Evolutionary conservation across 2,888 invertebrate genomes (phyloP).

Genomic region (Cacoxenus indagator): DNA sequence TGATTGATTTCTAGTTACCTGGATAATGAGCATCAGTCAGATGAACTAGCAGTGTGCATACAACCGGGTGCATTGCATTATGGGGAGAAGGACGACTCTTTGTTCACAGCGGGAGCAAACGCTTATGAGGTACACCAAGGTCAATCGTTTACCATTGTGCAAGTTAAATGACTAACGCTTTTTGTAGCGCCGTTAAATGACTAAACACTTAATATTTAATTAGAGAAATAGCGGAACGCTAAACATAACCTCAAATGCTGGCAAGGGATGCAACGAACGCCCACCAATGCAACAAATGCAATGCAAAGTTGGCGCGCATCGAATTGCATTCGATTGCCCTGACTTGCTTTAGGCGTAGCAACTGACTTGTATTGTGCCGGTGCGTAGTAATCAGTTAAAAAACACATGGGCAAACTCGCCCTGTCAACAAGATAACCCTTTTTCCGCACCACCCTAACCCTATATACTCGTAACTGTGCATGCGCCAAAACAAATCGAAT

Average conservation of each 20-base stretch:
- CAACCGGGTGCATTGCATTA: constrained; percentile 76
- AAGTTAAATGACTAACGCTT: constrained; percentile 43
- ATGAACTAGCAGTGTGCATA: constrained; percentile 81
- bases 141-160: constrained; percentile 25
- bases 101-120: constrained; percentile 77
- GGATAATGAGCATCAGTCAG: constrained; percentile 77
- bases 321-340: neutral
- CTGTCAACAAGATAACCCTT: neutral
- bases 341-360: constrained; percentile 9
- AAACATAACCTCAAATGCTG: constrained; percentile 11
- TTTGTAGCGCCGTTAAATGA: constrained; percentile 22
- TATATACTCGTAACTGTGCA: neutral
- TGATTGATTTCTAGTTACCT: constrained; percentile 75
- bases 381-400: constrained; percentile 11
- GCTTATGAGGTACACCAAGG: constrained; percentile 74
- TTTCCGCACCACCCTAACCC: neutral
- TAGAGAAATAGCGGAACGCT: constrained; percentile 4
- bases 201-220: constrained; percentile 5
- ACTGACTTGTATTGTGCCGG: constrained; percentile 4
- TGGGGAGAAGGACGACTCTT: constrained; percentile 75
- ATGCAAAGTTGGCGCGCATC: neutral
- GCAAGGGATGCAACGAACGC: constrained; percentile 5
- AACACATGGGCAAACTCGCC: neutral
- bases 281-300: neutral
- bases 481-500: neutral